Percentiles rank a stretch among this genome's conserved stretches.
Evolutionary conservation across 2,888 invertebrate species (phyloP).

Genomic region (Chalcis sispes): DNA sequence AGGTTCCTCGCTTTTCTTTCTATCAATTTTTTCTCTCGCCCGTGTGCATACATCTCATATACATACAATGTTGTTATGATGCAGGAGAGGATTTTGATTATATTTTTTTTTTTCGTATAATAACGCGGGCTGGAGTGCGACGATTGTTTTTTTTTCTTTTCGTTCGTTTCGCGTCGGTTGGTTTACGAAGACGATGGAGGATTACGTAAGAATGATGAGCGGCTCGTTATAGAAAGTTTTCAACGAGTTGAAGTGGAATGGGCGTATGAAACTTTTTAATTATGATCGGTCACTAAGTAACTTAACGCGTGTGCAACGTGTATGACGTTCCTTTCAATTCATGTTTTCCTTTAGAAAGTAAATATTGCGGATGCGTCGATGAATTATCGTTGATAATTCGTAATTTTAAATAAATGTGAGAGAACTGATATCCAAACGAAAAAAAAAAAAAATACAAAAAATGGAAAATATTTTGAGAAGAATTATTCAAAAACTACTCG

Average conservation of each 20-base stretch:
- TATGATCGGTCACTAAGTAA: background rate
- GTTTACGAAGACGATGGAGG: too few relatives aligned
- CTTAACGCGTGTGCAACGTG: background rate
- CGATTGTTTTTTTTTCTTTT: conserved; percentile 4
- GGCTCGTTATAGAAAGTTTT: conserved; percentile 27
- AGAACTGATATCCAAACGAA: background rate
- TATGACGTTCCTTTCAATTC: background rate
- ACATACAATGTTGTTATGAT: conserved; percentile 27
- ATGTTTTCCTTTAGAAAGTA: conserved; percentile 44
- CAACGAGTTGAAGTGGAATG: too few relatives aligned
- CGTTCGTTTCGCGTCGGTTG: background rate
- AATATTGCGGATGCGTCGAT: background rate
- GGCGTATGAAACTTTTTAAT: conserved; percentile 30
- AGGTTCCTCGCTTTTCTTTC: background rate
- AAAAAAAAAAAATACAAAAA: background rate
- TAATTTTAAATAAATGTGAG: too few relatives aligned
- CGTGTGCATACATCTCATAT: background rate
- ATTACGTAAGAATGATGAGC: conserved; percentile 12
- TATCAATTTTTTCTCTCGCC: conserved; percentile 16
- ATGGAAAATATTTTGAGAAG: too few relatives aligned
- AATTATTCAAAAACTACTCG: too few relatives aligned
- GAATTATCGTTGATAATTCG: too few relatives aligned
- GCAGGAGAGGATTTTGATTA: background rate
- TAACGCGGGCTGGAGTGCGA: background rate
- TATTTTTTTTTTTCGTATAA: background rate